Evolutionary conservation across 1,140 invertebrate genomes (phyloP).

Genomic region (Trichogramma pretiosum): DNA sequence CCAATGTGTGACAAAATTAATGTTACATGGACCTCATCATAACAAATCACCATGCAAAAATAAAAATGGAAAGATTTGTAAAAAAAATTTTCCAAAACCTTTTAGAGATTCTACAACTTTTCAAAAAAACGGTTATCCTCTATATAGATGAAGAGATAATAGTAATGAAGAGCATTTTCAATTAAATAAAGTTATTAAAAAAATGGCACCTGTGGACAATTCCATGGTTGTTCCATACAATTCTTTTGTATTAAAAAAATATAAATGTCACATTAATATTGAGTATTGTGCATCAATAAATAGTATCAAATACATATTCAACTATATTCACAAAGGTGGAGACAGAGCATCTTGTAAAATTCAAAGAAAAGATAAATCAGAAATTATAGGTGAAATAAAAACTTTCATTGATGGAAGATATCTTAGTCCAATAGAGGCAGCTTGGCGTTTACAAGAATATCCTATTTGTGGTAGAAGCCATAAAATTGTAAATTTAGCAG

Average conservation of each 20-base stretch:
- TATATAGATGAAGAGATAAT: neutral
- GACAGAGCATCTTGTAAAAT: neutral
- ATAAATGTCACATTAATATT: slow-evolving; percentile 16
- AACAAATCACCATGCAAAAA: neutral
- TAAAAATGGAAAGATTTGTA: neutral
- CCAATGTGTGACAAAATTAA: too few species aligned
- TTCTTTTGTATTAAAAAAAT: slow-evolving; percentile 11
- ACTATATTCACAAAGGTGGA: slow-evolving; percentile 16
- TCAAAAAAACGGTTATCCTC: neutral
- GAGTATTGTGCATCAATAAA: slow-evolving; percentile 10
- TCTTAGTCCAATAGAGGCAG: neutral
- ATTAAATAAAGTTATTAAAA: too few species aligned
- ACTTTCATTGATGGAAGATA: neutral
- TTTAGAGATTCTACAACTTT: neutral
- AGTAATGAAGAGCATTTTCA: too few species aligned
- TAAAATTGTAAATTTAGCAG: neutral
- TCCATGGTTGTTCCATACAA: slow-evolving; percentile 15
- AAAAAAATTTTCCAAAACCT: neutral
- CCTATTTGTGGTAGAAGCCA: neutral
- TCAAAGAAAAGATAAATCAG: neutral
- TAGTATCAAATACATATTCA: slow-evolving; percentile 15
- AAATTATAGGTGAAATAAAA: neutral
- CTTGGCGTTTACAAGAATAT: neutral
- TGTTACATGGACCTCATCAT: neutral
- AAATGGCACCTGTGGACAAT: too few species aligned